Percentiles rank a stretch among this genome's conserved stretches.
These are phyloP conservation scores for Phyllopteryx taeniolatus DNA, from an alignment of 2,113 vertebrate genomes.

Conservation along the genomic window DNA sequence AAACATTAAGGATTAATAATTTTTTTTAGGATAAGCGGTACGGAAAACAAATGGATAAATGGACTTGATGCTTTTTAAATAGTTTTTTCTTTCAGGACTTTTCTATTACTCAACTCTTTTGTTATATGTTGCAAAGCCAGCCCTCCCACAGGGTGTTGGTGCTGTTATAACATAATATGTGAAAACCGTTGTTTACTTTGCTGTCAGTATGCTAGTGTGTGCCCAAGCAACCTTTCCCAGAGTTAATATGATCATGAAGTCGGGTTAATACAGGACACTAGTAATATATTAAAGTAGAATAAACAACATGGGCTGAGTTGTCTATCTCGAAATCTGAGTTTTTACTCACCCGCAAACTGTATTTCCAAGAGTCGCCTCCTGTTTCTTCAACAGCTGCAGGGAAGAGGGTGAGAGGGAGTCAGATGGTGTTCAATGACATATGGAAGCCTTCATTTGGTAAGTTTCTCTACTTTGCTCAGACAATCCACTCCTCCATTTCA, in stretches of 20 bases:
- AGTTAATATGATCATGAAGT: constrained; percentile 1
- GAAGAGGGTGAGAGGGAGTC: not conserved
- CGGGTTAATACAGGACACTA: not conserved
- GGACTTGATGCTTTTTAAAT: too few species aligned
- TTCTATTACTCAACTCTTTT: not conserved
- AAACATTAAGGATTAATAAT: too few species aligned
- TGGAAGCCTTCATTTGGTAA: not conserved
- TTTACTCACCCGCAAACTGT: constrained; percentile 89
- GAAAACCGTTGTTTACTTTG: not conserved
- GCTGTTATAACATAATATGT: not conserved
- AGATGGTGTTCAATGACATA: not conserved
- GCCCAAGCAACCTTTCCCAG: not conserved
- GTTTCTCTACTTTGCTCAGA: not conserved
- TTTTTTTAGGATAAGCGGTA: too few species aligned
- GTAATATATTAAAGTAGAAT: not conserved
- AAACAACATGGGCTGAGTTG: not conserved
- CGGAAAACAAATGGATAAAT: too few species aligned
- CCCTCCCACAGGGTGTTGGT: not conserved
- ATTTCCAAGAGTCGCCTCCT: constrained; percentile 98
- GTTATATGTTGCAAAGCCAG: not conserved
- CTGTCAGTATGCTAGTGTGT: not conserved
- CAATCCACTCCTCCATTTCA: not conserved
- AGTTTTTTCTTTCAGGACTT: not conserved
- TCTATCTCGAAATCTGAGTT: not conserved
- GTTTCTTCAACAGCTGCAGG: constrained; percentile 86